Evolutionary conservation across 2,797 vertebrate genomes (phyloP), one percentile per base, ranked within the genome.

Genomic region (Molossus molossus): DNA sequence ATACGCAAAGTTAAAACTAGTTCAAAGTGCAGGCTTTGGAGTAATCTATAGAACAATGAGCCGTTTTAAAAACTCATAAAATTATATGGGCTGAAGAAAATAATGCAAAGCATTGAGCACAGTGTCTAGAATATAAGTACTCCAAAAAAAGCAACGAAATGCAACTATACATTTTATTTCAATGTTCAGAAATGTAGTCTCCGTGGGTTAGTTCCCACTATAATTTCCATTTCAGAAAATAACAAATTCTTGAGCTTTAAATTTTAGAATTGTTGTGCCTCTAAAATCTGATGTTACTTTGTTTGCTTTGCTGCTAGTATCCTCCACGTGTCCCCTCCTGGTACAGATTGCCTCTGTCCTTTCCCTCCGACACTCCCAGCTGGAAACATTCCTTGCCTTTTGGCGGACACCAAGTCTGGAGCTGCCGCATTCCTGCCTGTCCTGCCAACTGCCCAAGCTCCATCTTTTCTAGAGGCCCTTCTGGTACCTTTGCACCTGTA

Each of bases 201-300:
- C 69, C 29, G 18, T 76, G 58, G 21, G 37, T 86, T 40, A 82
- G 69, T 29, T 60, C 65, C 23, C 40, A 87, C 57, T 91, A 25
- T 57, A 27, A 91, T 50, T 79, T 64, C 60, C 25, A 87, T 45
- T 67, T 79, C 70, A 86, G 83, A 86, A 91, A 87, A 53, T 18
- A 76, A 77, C 37, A 55, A 73, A 83, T 60, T 90, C 69, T 27
- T 81, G 37, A 60, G 48, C 48, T 69, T 87, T 50, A 69, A 60
- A 29, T 69, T 23, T 76, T 12, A 75, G 9, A 81, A 65, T 55
- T 53, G 45, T 79, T 18, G 23, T 7, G 60, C 65, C 67, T 80
- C 64, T 55, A 55, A 92, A 33, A 33, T 53, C 58, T 60, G 40
- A 20, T 33, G 21, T 37, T 50, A 21, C 23, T 69, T 29, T 37